Conservation (phyloP, 2,113 vertebrate genomes). For the Plestiodon gilberti region DNA sequence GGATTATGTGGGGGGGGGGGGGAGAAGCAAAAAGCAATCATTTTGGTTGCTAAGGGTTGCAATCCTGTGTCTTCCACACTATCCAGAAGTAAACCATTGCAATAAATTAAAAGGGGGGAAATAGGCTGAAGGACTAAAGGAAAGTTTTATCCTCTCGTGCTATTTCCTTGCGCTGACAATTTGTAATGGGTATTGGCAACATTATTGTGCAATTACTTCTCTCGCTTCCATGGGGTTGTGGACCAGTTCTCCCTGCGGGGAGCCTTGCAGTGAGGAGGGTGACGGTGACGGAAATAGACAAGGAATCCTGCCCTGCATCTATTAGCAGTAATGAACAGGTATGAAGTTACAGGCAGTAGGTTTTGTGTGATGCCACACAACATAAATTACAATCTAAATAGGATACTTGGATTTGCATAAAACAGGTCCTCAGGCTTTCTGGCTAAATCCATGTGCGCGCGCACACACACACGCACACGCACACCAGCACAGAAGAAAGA, state of each 20-base stretch:
- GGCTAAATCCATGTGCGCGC: background rate
- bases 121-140: slow-evolving; percentile 28
- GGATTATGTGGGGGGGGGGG: background rate
- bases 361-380: slow-evolving; percentile 8
- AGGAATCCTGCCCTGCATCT: slow-evolving; percentile 21
- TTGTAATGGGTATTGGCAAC: slow-evolving; percentile 34
- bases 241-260: slow-evolving; percentile 29
- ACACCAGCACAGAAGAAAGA: slow-evolving; percentile 17
- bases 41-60: slow-evolving; percentile 43
- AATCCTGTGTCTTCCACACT: slow-evolving; percentile 21
- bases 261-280: slow-evolving; percentile 35
- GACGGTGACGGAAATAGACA: background rate
- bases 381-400: slow-evolving; percentile 53
- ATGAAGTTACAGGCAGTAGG: slow-evolving; percentile 35
- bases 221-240: slow-evolving; percentile 2
- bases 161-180: slow-evolving; percentile 50
- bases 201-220: slow-evolving; percentile 48
- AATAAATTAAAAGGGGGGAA: slow-evolving; percentile 27
- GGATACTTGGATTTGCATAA: slow-evolving; percentile 38
- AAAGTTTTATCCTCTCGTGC: slow-evolving; percentile 23
- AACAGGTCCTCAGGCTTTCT: slow-evolving; percentile 34
- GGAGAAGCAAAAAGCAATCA: too few relatives aligned
- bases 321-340: slow-evolving; percentile 45
- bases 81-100: slow-evolving; percentile 43
- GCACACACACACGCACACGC: background rate